These are phyloP conservation scores for Phyllotis vaccarum DNA, from an alignment of 2,797 vertebrate genomes.

Conservation along the genomic window DNA sequence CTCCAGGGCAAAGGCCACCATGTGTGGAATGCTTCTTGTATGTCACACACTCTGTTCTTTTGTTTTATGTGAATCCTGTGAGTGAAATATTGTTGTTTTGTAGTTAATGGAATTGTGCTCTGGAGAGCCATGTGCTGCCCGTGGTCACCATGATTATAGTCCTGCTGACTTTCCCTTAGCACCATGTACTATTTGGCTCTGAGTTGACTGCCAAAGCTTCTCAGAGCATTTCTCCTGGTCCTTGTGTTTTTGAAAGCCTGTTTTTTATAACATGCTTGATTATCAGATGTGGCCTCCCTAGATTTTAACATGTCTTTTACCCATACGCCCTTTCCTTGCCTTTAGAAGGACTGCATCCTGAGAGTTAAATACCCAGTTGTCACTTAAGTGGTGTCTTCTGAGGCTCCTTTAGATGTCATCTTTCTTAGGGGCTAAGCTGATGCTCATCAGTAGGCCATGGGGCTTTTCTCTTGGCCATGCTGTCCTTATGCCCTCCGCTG, in stretches of 20 bases:
- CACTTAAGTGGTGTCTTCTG: not conserved
- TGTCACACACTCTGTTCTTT: fast-evolving
- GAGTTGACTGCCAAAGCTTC: not conserved
- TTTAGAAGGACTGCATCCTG: not conserved
- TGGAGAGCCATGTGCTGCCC: not conserved
- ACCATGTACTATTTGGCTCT: fast-evolving
- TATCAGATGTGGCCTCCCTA: not conserved
- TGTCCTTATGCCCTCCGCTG: fast-evolving
- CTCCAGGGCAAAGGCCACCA: fast-evolving
- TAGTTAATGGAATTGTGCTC: not conserved
- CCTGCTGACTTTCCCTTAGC: not conserved
- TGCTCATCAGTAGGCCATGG: not conserved
- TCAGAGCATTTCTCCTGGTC: not conserved
- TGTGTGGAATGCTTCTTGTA: not conserved
- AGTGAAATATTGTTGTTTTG: not conserved
- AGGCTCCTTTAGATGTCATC: not conserved
- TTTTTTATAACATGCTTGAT: not conserved
- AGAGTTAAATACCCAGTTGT: not conserved
- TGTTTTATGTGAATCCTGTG: not conserved
- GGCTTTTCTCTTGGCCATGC: not conserved
- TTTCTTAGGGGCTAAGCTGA: not conserved
- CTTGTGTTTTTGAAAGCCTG: not conserved
- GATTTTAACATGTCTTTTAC: not conserved
- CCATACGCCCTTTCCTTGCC: not conserved
- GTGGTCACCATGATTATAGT: fast-evolving